Evolutionary conservation across 2,113 vertebrate species (phyloP).

Genomic region (Notechis scutatus): DNA sequence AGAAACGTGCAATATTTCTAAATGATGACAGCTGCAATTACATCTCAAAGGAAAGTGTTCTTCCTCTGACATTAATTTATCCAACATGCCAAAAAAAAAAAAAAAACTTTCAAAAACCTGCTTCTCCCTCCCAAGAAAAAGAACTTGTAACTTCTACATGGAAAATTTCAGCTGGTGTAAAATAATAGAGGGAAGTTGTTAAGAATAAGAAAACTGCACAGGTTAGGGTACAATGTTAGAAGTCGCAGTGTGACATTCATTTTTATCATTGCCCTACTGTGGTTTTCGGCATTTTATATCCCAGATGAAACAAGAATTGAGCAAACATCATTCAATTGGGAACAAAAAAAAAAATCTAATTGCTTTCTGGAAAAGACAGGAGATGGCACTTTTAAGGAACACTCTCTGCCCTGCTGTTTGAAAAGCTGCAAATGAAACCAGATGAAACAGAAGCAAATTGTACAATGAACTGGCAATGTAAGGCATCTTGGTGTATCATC

Average conservation of each 20-base stretch:
- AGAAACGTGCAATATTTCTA: background rate
- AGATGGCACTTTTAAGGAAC: slow-evolving; percentile 1
- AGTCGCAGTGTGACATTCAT: slow-evolving; percentile 25
- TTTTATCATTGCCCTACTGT: slow-evolving; percentile 24
- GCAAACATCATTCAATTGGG: slow-evolving; percentile 25
- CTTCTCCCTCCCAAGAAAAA: background rate
- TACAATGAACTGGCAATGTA: background rate
- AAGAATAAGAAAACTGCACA: slow-evolving; percentile 27
- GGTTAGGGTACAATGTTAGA: slow-evolving; percentile 18
- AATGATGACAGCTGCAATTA: background rate
- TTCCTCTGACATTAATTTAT: background rate
- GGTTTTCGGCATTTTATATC: slow-evolving; percentile 33
- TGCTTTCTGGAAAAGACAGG: background rate
- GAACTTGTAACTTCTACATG: background rate
- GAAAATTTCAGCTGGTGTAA: background rate
- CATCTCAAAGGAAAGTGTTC: background rate
- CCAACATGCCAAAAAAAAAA: background rate
- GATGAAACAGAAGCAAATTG: background rate
- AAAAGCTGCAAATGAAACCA: slow-evolving; percentile 7
- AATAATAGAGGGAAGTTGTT: slow-evolving; percentile 8
- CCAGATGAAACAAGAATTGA: slow-evolving; percentile 28
- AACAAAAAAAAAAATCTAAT: slow-evolving; percentile 6
- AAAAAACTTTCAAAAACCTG: background rate
- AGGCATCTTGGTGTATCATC: background rate
- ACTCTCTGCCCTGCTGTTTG: slow-evolving; percentile 1